phyloP scores from a whole-genome alignment of 2,113 vertebrate genomes.

The Leptobrachium leishanense region DNA sequence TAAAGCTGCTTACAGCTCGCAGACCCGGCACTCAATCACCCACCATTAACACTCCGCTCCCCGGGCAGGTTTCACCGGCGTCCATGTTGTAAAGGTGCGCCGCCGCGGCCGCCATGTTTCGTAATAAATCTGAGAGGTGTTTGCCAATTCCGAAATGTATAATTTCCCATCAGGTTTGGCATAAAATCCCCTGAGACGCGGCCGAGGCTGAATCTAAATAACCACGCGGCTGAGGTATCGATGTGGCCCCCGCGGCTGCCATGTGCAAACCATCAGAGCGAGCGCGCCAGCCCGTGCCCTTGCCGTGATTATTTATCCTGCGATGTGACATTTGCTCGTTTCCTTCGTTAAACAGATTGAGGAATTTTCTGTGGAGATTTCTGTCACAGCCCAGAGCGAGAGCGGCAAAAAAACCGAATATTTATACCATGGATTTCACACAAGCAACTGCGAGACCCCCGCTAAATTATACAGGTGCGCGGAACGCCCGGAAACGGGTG shows the following conservation, averaged over 20 bases:
- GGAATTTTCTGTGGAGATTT: not conserved
- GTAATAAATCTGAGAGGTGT: no score
- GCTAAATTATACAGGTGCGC: no score
- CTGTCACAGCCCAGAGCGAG: no score
- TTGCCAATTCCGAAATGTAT: no score
- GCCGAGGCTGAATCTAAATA: not conserved
- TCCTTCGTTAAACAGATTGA: not conserved
- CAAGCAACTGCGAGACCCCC: no score
- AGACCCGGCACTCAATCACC: slow-evolving; percentile 87
- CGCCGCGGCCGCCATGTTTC: no score
- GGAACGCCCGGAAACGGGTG: no score
- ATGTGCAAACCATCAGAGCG: slow-evolving; percentile 19
- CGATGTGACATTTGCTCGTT: slow-evolving; percentile 15
- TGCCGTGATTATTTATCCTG: slow-evolving; percentile 25
- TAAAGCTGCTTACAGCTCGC: slow-evolving; percentile 99
- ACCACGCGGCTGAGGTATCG: not conserved
- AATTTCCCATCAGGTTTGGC: no score
- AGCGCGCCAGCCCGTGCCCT: not conserved
- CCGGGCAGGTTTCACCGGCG: not conserved
- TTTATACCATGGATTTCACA: no score
- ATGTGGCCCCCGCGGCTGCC: not conserved
- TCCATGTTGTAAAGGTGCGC: not conserved
- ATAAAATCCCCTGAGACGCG: no score
- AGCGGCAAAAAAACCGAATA: no score
- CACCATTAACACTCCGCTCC: slow-evolving; percentile 79